Base-by-base conservation (phyloP, 2,113 vertebrate genomes). In the Dicaeum eximium region DNA sequence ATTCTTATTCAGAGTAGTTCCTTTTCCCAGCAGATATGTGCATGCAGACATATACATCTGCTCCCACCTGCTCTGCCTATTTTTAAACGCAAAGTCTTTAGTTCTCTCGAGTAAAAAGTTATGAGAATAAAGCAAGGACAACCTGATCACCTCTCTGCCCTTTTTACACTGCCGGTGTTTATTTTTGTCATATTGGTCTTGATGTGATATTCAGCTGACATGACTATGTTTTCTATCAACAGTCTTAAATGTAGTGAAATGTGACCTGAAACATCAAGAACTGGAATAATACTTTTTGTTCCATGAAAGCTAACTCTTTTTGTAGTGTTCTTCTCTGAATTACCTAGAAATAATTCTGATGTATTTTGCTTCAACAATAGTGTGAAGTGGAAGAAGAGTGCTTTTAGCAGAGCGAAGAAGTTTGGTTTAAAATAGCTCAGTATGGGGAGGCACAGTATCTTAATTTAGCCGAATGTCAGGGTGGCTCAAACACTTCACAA, bases 131-230 rank as follows among this genome's bases (percentile, higher is more conserved):
- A 95, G 48, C 11, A 40, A 91, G 73, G 66, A 85, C 78, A 90
- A 61, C 58, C 85, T 91, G 62, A 80, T 91, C 33, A 92, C 45
- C 80, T 87, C 86, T 84, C 45, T 92, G 87, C 30, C 62, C 53
- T 94, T 91, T 87, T 72, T 65, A 47, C 57, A 53, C 84, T 42
- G 38, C 81, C 30, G 8, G 45, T 87, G 87, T 94, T 95, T 96
- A 95, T 96, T 96, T 95, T 93, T 94, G 74, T 95, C 78, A 4
- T 80, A 47, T n/a, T 90, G 81, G 84, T 91, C 24, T 82, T 50
- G 50, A 42, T 79, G 38, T 94, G 48, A 69, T 86, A 65, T 24
- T 72, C 89, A 80, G 78, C 62, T 94, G 87, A 69, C 85, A 33
- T 11, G 40, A 48, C 44, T 58, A 4, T 62, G 65, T 64, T 83